Conservation (phyloP, 2,113 vertebrate genomes). For the Speoplatyrhinus poulsoni region DNA sequence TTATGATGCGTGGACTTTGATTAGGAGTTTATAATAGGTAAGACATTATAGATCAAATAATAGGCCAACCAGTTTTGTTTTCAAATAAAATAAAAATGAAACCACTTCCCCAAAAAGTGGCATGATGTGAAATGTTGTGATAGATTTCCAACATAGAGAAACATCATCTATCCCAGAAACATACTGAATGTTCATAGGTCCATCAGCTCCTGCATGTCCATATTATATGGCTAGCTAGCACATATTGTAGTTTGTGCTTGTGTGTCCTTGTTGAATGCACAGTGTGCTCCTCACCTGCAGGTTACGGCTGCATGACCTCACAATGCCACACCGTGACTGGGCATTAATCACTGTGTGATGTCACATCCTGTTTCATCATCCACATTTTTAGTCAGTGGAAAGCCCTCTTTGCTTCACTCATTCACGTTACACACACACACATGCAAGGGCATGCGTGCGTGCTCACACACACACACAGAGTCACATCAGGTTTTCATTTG, state of each 20-base stretch:
- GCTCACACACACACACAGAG: background rate
- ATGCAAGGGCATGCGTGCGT: background rate
- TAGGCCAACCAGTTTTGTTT: no score
- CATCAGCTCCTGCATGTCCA: background rate
- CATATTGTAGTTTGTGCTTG: background rate
- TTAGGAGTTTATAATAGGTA: no score
- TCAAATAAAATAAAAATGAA: no score
- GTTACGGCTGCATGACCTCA: background rate
- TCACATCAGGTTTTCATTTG: constrained; percentile 32
- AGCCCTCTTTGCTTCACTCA: background rate
- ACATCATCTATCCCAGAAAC: background rate
- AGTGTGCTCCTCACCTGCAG: background rate
- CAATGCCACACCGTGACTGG: background rate
- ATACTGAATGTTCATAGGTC: background rate
- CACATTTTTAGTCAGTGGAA: background rate
- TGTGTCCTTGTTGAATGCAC: background rate
- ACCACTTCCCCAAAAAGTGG: no score
- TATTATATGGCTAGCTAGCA: background rate
- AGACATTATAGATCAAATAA: no score
- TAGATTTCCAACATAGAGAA: no score
- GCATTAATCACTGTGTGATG: constrained; percentile 9
- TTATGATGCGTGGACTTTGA: background rate
- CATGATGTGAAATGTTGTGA: no score
- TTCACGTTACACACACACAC: background rate
- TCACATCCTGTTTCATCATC: constrained; percentile 5